Conservation (phyloP, 2,113 vertebrate species). For the Conger conger region DNA sequence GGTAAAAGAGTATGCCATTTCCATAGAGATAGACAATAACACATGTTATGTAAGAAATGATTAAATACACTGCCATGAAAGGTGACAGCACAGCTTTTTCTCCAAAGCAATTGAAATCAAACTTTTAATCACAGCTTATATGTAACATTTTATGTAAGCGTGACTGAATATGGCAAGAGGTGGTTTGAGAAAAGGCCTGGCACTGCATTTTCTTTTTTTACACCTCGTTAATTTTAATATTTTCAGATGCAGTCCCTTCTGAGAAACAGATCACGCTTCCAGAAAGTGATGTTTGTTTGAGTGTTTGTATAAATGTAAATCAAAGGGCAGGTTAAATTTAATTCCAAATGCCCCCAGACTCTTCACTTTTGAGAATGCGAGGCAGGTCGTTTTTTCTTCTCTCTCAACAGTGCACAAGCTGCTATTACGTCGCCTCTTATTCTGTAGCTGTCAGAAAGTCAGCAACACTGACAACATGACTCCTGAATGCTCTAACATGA, state of each 20-base stretch:
- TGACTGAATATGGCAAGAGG: neutral
- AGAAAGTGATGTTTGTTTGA: neutral
- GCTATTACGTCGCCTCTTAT: no score
- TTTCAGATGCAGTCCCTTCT: neutral
- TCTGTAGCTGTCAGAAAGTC: no score
- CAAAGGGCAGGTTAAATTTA: neutral
- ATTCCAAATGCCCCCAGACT: no score
- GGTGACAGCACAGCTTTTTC: neutral
- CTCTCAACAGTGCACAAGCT: no score
- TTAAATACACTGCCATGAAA: neutral
- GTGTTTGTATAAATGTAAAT: neutral
- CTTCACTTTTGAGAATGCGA: no score
- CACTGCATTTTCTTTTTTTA: neutral
- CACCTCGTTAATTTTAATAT: neutral
- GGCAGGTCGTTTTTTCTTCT: no score
- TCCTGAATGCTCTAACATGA: no score
- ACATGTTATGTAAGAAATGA: neutral
- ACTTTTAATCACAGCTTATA: neutral
- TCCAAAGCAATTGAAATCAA: neutral
- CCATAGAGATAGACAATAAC: neutral
- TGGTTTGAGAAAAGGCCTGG: neutral
- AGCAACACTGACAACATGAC: no score
- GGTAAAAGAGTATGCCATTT: neutral
- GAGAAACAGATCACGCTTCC: neutral
- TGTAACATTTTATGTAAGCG: neutral